phyloP scores from a whole-genome alignment of 2,888 invertebrate genomes.

The Oligia latruncula region DNA sequence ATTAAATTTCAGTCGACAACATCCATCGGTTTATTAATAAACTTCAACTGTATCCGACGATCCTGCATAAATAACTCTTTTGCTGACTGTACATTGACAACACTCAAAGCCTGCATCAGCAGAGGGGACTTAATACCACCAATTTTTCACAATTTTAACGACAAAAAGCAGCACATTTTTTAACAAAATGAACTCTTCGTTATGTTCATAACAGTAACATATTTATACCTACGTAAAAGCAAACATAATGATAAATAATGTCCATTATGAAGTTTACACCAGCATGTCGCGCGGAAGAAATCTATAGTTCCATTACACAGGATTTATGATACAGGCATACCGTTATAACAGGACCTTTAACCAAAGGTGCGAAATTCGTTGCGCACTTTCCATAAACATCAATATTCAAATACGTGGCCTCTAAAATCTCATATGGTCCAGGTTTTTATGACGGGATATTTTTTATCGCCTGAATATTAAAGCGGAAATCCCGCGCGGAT shows the following conservation, averaged over 20 bases:
- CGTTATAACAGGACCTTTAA: slow-evolving; percentile 68
- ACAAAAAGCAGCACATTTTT: slow-evolving; percentile 41
- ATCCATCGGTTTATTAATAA: too few species aligned
- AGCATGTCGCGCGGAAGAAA: slow-evolving; percentile 49
- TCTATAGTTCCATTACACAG: slow-evolving; percentile 70
- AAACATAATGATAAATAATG: slow-evolving; percentile 50
- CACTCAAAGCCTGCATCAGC: slow-evolving; percentile 19
- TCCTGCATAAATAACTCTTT: too few species aligned
- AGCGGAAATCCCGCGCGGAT: slow-evolving; percentile 82
- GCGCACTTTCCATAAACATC: slow-evolving; percentile 84
- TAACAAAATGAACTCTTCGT: slow-evolving; percentile 45
- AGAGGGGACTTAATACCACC: slow-evolving; percentile 32
- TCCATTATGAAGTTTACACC: slow-evolving; percentile 52
- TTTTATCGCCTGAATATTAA: slow-evolving; percentile 88
- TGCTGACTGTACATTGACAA: not conserved
- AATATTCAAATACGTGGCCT: slow-evolving; percentile 85
- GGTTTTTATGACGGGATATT: slow-evolving; percentile 86
- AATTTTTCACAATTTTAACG: slow-evolving; percentile 48
- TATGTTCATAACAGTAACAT: slow-evolving; percentile 47
- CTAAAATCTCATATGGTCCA: slow-evolving; percentile 86
- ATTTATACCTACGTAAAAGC: slow-evolving; percentile 51
- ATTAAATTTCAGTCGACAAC: too few species aligned
- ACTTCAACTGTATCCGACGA: too few species aligned
- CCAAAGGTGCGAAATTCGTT: slow-evolving; percentile 48
- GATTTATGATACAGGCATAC: slow-evolving; percentile 68